Evolutionary conservation across 2,113 vertebrate species (phyloP).

Genomic region (Miniopterus natalensis): DNA sequence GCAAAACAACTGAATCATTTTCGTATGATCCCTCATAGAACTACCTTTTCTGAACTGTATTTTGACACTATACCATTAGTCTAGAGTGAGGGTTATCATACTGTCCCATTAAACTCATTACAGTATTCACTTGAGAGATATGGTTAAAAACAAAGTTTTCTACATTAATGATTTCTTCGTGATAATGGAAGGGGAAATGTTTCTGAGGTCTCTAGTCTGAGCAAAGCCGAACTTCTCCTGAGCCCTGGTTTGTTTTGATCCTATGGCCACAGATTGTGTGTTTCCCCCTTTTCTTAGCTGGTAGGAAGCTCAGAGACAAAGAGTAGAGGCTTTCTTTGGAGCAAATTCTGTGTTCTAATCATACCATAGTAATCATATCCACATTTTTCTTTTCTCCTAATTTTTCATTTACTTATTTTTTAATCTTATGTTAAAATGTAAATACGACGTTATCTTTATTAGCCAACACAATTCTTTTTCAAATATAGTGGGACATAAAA

Average conservation of each 20-base stretch:
- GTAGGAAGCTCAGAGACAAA: background rate
- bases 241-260: background rate
- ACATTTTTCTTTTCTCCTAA: slow-evolving; percentile 13
- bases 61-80: background rate
- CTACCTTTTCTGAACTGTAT: background rate
- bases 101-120: background rate
- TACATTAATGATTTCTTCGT: background rate
- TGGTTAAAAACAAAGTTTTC: background rate
- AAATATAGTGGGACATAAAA: background rate
- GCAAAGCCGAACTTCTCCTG: background rate
- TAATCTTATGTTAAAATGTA: background rate
- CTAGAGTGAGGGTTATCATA: background rate
- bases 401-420: slow-evolving; percentile 17
- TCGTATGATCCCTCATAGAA: background rate
- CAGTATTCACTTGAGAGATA: background rate
- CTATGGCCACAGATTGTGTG: background rate
- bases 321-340: background rate
- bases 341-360: background rate
- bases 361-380: background rate
- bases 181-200: background rate
- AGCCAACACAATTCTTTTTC: slow-evolving; percentile 5
- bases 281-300: background rate
- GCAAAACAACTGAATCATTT: background rate
- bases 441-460: background rate
- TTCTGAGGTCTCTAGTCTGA: background rate